Percentiles rank a stretch among this genome's conserved stretches.
These are phyloP conservation scores for Trypoxylon attenuatum DNA, from an alignment of 2,888 invertebrate genomes.

Conservation along the genomic window DNA sequence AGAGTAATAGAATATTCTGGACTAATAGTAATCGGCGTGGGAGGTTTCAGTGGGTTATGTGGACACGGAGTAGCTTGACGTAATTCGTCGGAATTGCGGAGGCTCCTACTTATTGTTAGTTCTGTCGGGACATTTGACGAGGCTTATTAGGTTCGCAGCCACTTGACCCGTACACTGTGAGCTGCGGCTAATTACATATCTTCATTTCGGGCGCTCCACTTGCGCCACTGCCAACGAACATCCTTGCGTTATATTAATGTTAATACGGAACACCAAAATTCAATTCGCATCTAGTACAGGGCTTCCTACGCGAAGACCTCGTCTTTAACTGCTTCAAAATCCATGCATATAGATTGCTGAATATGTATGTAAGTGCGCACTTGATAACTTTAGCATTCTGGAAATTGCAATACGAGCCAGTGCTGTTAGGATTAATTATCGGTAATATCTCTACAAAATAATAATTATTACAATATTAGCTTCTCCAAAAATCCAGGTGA, in stretches of 20 bases:
- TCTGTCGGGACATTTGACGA: too few relatives aligned
- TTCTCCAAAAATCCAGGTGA: too few relatives aligned
- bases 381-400: too few relatives aligned
- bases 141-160: slow-evolving; percentile 33
- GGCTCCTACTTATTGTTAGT: slow-evolving; percentile 30
- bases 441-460: too few relatives aligned
- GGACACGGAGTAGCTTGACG: neutral
- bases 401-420: too few relatives aligned
- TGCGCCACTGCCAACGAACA: slow-evolving; percentile 25
- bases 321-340: too few relatives aligned
- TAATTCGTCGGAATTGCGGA: slow-evolving; percentile 26
- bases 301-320: too few relatives aligned
- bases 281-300: slow-evolving; percentile 3
- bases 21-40: slow-evolving; percentile 14
- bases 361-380: too few relatives aligned
- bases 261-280: slow-evolving; percentile 15
- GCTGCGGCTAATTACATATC: slow-evolving; percentile 38
- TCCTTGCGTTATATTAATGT: slow-evolving; percentile 20
- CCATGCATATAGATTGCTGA: too few relatives aligned
- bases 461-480: too few relatives aligned
- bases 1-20: neutral
- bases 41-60: neutral
- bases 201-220: slow-evolving; percentile 17
- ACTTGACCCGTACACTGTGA: slow-evolving; percentile 29
- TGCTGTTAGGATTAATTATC: too few relatives aligned